Evolutionary conservation across 2,113 vertebrate species (phyloP).

Genomic region (Daubentonia madagascariensis): DNA sequence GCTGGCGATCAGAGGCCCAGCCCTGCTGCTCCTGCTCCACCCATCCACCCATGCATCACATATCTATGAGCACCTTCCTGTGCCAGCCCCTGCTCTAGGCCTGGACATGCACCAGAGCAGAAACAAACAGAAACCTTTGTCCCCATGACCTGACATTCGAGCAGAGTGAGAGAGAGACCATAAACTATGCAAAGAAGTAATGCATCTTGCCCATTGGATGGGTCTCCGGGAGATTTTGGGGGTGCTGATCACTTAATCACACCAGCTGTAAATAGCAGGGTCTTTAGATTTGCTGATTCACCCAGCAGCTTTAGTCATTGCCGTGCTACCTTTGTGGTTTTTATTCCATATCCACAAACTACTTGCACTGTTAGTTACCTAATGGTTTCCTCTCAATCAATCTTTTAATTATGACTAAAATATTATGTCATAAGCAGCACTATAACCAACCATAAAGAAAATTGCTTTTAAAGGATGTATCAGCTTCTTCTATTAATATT

Average conservation of each 20-base stretch:
- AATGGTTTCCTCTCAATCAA: background rate
- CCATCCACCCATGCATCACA: background rate
- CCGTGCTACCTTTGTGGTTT: background rate
- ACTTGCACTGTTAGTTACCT: background rate
- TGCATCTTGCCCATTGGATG: too few relatives aligned
- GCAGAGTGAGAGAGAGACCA: too few relatives aligned
- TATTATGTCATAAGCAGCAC: accelerated
- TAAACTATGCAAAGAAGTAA: too few relatives aligned
- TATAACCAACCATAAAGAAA: background rate
- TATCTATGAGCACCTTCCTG: background rate
- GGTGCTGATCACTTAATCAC: too few relatives aligned
- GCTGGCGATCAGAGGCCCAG: background rate
- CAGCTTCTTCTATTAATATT: background rate
- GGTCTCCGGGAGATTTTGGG: too few relatives aligned
- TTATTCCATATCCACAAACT: background rate
- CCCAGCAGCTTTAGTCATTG: background rate
- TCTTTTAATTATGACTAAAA: background rate
- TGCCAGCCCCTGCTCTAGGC: too few relatives aligned
- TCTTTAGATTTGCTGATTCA: background rate
- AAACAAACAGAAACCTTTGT: background rate
- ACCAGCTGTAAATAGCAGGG: too few relatives aligned
- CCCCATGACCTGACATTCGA: too few relatives aligned
- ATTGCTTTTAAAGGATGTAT: background rate
- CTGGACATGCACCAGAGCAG: background rate
- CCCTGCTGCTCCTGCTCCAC: background rate